These are phyloP conservation scores for Drosophila albomicans DNA, from an alignment of 1,140 invertebrate species.

Conservation along the genomic window DNA sequence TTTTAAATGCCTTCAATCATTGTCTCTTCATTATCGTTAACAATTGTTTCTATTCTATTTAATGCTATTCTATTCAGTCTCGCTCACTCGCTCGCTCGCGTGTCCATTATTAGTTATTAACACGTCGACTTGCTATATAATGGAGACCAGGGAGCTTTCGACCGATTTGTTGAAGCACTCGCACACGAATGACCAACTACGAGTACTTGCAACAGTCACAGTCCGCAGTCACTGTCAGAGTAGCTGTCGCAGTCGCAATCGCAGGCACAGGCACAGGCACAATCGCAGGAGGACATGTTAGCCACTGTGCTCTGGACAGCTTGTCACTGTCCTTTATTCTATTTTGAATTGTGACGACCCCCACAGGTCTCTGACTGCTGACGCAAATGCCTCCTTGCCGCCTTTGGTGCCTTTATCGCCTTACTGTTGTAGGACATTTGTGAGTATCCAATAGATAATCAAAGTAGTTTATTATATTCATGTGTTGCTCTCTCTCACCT, in stretches of 20 bases:
- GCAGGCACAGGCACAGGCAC: constrained; percentile 10
- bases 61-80: constrained; percentile 27
- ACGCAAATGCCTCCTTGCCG: constrained; percentile 14
- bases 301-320: constrained; percentile 13
- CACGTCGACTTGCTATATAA: constrained; percentile 18
- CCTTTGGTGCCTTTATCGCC: neutral
- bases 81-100: constrained; percentile 40
- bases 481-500: constrained; percentile 28
- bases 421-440: neutral
- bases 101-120: constrained; percentile 46
- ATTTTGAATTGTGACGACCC: constrained; percentile 8
- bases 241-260: neutral
- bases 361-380: constrained; percentile 14
- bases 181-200: constrained; percentile 64
- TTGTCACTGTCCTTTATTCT: constrained; percentile 26
- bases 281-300: constrained; percentile 32
- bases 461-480: constrained; percentile 34
- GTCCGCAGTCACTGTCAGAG: neutral
- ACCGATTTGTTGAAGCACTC: constrained; percentile 52
- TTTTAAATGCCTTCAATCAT: constrained; percentile 10
- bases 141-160: constrained; percentile 28
- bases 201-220: constrained; percentile 8
- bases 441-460: constrained; percentile 31
- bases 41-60: neutral
- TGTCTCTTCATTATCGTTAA: constrained; percentile 6